Conservation (phyloP, 2,888 invertebrate species). For the Watsonalla cultraria region DNA sequence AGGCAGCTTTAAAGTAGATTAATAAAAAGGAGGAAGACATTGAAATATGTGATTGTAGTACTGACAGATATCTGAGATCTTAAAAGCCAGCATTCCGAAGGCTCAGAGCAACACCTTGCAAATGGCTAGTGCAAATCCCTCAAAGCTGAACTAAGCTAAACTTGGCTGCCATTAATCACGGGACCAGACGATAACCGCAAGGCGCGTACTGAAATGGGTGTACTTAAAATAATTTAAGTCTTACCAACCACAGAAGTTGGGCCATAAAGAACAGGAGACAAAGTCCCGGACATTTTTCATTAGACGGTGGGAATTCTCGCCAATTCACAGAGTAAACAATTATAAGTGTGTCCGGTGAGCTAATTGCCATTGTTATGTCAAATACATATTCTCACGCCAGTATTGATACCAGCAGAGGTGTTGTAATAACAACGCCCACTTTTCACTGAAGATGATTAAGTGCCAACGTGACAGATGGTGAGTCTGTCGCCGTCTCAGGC, state of each 20-base stretch:
- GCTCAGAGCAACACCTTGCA: constrained; percentile 17
- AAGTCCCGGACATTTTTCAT: constrained; percentile 71
- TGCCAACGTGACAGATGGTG: too few relatives aligned
- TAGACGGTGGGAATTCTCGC: constrained; percentile 43
- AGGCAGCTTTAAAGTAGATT: too few relatives aligned
- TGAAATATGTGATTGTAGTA: neutral
- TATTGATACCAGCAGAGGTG: too few relatives aligned
- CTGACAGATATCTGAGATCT: neutral
- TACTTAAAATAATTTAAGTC: constrained; percentile 72
- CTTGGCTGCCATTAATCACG: constrained; percentile 52
- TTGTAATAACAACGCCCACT: too few relatives aligned
- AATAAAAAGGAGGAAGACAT: too few relatives aligned
- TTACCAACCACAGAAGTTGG: constrained; percentile 51
- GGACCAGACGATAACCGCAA: constrained; percentile 64
- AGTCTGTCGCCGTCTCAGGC: too few relatives aligned
- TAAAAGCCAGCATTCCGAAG: neutral
- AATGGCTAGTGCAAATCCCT: constrained; percentile 29
- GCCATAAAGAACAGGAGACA: constrained; percentile 65
- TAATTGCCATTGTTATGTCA: constrained; percentile 40
- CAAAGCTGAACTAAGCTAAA: constrained; percentile 28
- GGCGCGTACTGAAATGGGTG: constrained; percentile 55
- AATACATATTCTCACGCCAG: neutral
- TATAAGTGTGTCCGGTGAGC: constrained; percentile 53
- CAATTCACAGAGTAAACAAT: constrained; percentile 62
- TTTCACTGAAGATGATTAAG: too few relatives aligned